Evolutionary conservation across 2,113 vertebrate genomes (phyloP).

Genomic region (Neodon shergylaensis): DNA sequence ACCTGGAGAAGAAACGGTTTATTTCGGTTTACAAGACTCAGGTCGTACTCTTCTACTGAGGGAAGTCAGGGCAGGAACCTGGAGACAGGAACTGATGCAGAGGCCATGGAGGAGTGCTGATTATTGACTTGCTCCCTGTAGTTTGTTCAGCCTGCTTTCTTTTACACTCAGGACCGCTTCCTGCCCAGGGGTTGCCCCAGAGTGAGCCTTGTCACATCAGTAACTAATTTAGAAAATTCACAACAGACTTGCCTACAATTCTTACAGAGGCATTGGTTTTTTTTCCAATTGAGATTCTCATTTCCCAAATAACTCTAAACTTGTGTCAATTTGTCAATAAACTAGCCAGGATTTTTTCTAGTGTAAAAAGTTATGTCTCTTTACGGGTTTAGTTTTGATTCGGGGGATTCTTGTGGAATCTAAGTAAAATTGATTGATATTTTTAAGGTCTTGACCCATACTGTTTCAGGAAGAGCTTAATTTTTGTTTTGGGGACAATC

Average conservation of each 20-base stretch:
- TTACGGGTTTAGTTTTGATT: slow-evolving; percentile 24
- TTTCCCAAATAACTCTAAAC: not conserved
- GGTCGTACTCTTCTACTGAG: too few species aligned
- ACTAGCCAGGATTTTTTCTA: not conserved
- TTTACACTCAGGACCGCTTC: not conserved
- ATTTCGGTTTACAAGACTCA: too few species aligned
- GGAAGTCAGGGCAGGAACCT: too few species aligned
- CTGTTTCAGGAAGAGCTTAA: slow-evolving; percentile 18
- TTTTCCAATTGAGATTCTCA: not conserved
- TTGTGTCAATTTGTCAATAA: not conserved
- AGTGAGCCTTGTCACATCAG: not conserved
- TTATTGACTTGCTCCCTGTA: not conserved
- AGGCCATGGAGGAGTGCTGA: not conserved
- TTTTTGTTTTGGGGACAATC: not conserved
- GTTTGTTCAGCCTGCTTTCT: not conserved
- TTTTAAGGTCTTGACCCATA: not conserved
- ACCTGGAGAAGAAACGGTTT: too few species aligned
- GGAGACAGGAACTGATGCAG: too few species aligned
- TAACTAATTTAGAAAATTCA: not conserved
- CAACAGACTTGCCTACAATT: not conserved
- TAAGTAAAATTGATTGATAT: slow-evolving; percentile 20
- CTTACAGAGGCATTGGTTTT: not conserved
- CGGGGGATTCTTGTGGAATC: not conserved
- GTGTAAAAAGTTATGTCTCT: not conserved
- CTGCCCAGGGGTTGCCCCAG: not conserved